Base-by-base conservation (phyloP, 1,140 invertebrate species). In the Camponotus pennsylvanicus region DNA sequence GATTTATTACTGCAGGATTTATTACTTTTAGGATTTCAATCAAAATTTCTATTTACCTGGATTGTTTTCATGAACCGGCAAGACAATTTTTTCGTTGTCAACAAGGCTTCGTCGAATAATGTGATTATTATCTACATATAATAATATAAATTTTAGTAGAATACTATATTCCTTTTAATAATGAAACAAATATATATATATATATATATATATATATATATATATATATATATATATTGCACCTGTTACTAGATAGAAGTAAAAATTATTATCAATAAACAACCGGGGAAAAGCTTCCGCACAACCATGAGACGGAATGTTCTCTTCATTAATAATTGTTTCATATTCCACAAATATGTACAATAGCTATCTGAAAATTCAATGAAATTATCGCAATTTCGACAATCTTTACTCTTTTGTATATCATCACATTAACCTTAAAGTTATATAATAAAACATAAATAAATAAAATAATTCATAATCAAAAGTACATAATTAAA, bases 221-320 rank as follows among this genome's bases (percentile, higher is more conserved):
- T 64, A 64, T 21, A 21, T 0, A 34, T 32, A 64, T 34, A 64
- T 34, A 64, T 18, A 64, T 64, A 64, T 64, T 34, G 18, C 18
- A 64, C 32, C 32, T 64, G 63, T 64, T 37, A 64, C 63, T 64
- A 32, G 63, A 37, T 64, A 64, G 63, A 64, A 64, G 15, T 34
- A 64, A n/a, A 7, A 64, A 64, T 64, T 64, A 1, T 7, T 8
- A 64, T 64, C 63, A 3, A 64, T 64, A 1, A 64, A 64, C 27
- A 64, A 34, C 15, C 63, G 63, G 2, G 13, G 2, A 32, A 27
- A 61, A 3, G 0, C 63, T 34, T 64, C 11, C 32, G 34, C 13
- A 34, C 15, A 61, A 61, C 11, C 21, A 61, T 61, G 57, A 61
- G 57, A 27, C 57, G 21, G 57, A 61, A 61, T 61, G 8, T 3